Evolutionary conservation across 2,113 vertebrate genomes (phyloP), one percentile per base, ranked within the genome.

Genomic region (Irena cyanogastra): DNA sequence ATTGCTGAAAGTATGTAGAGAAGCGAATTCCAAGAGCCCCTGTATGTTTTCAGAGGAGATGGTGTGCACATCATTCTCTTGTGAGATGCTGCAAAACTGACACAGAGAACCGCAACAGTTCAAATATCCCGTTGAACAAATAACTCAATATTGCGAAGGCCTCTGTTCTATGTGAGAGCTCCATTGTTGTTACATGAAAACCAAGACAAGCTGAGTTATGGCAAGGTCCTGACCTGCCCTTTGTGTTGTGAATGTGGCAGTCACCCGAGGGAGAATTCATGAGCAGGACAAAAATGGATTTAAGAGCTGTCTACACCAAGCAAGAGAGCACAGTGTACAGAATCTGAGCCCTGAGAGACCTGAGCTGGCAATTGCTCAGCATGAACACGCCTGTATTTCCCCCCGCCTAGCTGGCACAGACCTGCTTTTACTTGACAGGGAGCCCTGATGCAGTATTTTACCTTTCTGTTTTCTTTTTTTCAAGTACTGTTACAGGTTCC

Each of bases 211-310:
- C 52, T 76, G 81, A 95, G n/a, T 72, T 94, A 89, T n/a, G 41
- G 91, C 61, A 87, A 93, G 83, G 93, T 89, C 93, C 61, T 85
- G 89, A 63, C 89, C 89, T 84, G 65, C 84, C 42, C 84, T 94
- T 91, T 95, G 83, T 91, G 81, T 30, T 64, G 75, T 72, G 69
- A 21, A 91, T 57, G 61, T 84, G 74, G 74, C 70, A 91, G 49
- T 79, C 61, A 91, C 72, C 47, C 65, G 52, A 64, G 56, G 72
- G 69, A 76, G 53, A 85, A 94, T 75, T 91, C 72, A 81, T 15
- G 31, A 79, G 33, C 69, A 87, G 60, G 44, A 93, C 77, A 94
- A 89, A 94, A 93, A 89, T 19, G 57, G 61, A 91, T 94, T 83
- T 82, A 91, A 93, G 72, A 70, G 76, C 59, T 90, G 47, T 31